Base-by-base conservation (phyloP, 1,140 invertebrate species). In the Micrasema minimum region DNA sequence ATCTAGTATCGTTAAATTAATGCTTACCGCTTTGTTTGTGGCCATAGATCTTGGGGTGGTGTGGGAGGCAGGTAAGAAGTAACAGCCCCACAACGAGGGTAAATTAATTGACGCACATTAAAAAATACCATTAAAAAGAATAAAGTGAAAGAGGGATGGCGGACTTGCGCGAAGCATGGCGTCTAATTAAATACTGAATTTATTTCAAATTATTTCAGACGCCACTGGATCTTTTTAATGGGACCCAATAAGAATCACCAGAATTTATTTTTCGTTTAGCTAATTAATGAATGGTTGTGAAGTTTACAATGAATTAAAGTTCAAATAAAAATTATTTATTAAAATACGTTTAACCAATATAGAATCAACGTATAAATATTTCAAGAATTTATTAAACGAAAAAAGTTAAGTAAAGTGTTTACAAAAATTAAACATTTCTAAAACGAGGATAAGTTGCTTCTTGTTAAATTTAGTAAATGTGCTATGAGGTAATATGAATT, bases 81-180 rank as follows among this genome's bases (percentile, higher is more conserved):
- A 57, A 57, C 22, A 45, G 22, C 64, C 35, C 41, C 69, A 51
- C 18, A 37, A 38, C 46, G 55, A 53, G 51, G 65, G 55, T 53
- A 71, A 71, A 71, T 71, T 71, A 65, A 71, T 71, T 71, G 69
- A 59, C 55, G 69, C 55, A 66, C 69, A 71, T 71, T 71, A 71
- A 71, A 71, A 71, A 59, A 66, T 59, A 55, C 69, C 69, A 66
- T 71, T 71, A 71, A 71, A 71, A 71, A 66, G 51, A 66, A 66
- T 53, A 59, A 66, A 71, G 51, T 65, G 61, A 71, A 66, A 37
- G 23, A 11, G 55, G 68, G 69, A 64, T 14, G 11, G 55, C 55
- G 55, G 11, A 12, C 48, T 23, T 31, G 26, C 26, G 26, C 18
- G 50, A 22, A 38, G 55, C 35, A 12, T 41, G 55, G 55, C 18